Conservation (phyloP, 2,888 invertebrate genomes). For the Philereme transversata region DNA sequence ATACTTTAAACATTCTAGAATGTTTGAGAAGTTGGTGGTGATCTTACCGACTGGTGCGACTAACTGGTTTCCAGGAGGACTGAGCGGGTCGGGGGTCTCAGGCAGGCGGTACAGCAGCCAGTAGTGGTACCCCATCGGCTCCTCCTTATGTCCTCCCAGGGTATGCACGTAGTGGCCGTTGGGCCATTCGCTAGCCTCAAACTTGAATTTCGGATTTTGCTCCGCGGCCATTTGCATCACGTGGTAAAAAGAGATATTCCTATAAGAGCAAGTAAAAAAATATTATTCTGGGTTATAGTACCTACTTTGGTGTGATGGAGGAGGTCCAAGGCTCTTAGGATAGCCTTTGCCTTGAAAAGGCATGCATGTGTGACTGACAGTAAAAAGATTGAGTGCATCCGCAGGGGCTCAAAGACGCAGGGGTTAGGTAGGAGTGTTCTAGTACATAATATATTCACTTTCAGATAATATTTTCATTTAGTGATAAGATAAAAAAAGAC, state of each 20-base stretch:
- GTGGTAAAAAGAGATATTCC: conserved; percentile 87
- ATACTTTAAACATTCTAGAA: too few relatives aligned
- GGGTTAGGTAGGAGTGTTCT: too few relatives aligned
- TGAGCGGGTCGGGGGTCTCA: conserved; percentile 90
- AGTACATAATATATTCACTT: too few relatives aligned
- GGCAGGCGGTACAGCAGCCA: conserved; percentile 94
- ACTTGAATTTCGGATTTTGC: conserved; percentile 88
- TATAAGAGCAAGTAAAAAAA: conserved; percentile 41
- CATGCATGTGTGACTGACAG: too few relatives aligned
- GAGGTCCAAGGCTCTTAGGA: too few relatives aligned
- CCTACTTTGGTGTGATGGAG: too few relatives aligned
- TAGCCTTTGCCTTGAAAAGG: too few relatives aligned
- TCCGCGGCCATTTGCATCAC: conserved; percentile 94
- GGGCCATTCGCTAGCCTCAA: conserved; percentile 94
- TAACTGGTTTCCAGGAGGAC: conserved; percentile 93
- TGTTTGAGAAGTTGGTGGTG: neutral
- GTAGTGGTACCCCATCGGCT: conserved; percentile 94
- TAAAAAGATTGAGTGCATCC: too few relatives aligned
- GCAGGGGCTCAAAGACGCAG: too few relatives aligned
- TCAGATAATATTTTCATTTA: too few relatives aligned
- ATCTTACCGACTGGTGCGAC: conserved; percentile 93
- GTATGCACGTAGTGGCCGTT: conserved; percentile 97
- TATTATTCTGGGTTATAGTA: too few relatives aligned
- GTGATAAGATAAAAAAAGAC: too few relatives aligned
- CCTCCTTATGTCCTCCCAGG: conserved; percentile 90